Evolutionary conservation across 2,888 invertebrate genomes (phyloP).

Genomic region (Patella depressa): DNA sequence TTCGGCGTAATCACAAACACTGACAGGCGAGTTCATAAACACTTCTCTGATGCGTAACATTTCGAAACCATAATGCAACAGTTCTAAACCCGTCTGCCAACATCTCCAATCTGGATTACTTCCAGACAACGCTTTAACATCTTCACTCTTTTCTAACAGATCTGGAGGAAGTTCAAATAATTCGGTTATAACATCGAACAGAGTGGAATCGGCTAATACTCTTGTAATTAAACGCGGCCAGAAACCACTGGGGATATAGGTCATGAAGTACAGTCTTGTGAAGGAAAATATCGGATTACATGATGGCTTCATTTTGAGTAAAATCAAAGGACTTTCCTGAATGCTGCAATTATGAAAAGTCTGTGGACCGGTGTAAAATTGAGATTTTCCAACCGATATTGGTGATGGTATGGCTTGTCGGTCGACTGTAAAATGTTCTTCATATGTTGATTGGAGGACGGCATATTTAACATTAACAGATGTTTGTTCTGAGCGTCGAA

Average conservation of each 20-base stretch:
- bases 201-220: conserved; percentile 84
- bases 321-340: conserved; percentile 19
- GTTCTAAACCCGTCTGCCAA: conserved; percentile 81
- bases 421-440: conserved; percentile 10
- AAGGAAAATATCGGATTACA: conserved; percentile 56
- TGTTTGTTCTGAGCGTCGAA: conserved; percentile 32
- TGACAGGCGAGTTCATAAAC: conserved; percentile 74
- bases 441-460: neutral
- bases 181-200: conserved; percentile 45
- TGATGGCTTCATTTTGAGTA: conserved; percentile 44
- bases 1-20: conserved; percentile 74
- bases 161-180: conserved; percentile 52
- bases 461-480: conserved; percentile 19
- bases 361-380: conserved; percentile 27
- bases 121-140: conserved; percentile 32
- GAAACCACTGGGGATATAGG: conserved; percentile 98
- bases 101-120: conserved; percentile 57
- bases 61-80: conserved; percentile 85
- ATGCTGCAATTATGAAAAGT: neutral
- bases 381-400: conserved; percentile 29
- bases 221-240: conserved; percentile 95
- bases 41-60: conserved; percentile 88
- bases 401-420: conserved; percentile 12
- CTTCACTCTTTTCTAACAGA: conserved; percentile 42
- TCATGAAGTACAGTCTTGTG: conserved; percentile 77